phyloP scores from a whole-genome alignment of 2,797 vertebrate genomes.

The Toxotes lorentzi region DNA sequence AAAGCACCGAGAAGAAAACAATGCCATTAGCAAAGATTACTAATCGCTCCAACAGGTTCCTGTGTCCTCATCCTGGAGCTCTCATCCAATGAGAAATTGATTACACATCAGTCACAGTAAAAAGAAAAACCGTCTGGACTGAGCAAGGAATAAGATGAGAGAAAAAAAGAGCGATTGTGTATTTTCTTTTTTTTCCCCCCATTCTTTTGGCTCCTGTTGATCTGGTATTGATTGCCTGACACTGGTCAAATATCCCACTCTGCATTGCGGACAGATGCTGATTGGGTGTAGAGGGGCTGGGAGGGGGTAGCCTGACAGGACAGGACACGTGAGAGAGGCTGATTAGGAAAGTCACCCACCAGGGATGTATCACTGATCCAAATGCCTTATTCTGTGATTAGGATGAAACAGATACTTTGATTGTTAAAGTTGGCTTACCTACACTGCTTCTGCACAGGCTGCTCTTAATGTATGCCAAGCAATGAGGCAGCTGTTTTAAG shows the following conservation, averaged over 20 bases:
- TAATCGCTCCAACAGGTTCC: constrained; percentile 59
- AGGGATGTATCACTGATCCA: constrained; percentile 57
- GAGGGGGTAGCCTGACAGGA: constrained; percentile 39
- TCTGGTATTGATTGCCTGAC: constrained; percentile 77
- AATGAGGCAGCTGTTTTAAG: background rate
- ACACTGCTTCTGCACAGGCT: constrained; percentile 11
- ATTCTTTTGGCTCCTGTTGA: constrained; percentile 66
- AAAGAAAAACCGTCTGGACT: constrained; percentile 58
- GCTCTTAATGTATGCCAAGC: constrained; percentile 19
- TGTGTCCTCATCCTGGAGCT: constrained; percentile 46
- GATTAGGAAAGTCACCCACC: constrained; percentile 60
- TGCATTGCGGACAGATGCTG: constrained; percentile 63
- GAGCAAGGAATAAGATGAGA: constrained; percentile 40
- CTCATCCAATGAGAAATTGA: constrained; percentile 75
- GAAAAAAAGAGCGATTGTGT: constrained; percentile 19
- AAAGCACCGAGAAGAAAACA: constrained; percentile 26
- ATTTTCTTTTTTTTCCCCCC: constrained; percentile 22
- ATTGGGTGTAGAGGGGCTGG: constrained; percentile 22
- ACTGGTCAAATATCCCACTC: constrained; percentile 76
- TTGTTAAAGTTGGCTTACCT: constrained; percentile 27
- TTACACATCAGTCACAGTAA: constrained; percentile 76
- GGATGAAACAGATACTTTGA: constrained; percentile 50
- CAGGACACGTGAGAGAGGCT: constrained; percentile 46
- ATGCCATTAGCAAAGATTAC: constrained; percentile 31
- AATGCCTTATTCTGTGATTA: constrained; percentile 57